These are phyloP conservation scores for Pseudorhiza aurosa DNA, from an alignment of 30 jellyfish, hydroid and myxozoan species.

Conservation along the genomic window DNA sequence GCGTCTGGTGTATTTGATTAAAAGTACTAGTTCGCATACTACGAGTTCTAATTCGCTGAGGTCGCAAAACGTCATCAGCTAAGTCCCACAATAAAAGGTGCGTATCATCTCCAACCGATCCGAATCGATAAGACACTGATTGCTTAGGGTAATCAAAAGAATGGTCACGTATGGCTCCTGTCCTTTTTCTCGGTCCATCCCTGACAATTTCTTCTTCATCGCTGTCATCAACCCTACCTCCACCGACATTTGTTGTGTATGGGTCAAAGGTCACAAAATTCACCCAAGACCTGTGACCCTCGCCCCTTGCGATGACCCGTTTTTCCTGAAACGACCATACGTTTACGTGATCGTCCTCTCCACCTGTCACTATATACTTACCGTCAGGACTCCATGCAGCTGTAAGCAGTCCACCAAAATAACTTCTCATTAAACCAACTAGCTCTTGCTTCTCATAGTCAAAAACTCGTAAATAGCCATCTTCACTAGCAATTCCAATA, in stretches of 20 bases:
- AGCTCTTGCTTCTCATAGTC: slow-evolving; percentile 90
- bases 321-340: slow-evolving; percentile 95
- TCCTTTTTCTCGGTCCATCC: slow-evolving; percentile 18
- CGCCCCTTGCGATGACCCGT: slow-evolving; percentile 94
- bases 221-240: slow-evolving; percentile 60
- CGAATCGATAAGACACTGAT: slow-evolving; percentile 80
- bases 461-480: slow-evolving; percentile 91
- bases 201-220: slow-evolving; percentile 83
- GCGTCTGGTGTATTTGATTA: slow-evolving; percentile 50
- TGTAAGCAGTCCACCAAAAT: slow-evolving; percentile 92
- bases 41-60: slow-evolving; percentile 86
- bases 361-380: slow-evolving; percentile 90
- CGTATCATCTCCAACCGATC: slow-evolving; percentile 98
- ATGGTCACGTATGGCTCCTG: slow-evolving; percentile 43
- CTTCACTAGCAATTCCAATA: slow-evolving; percentile 85
- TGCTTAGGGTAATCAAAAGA: slow-evolving; percentile 35
- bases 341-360: slow-evolving; percentile 95
- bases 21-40: slow-evolving; percentile 80
- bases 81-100: slow-evolving; percentile 92
- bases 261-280: slow-evolving; percentile 94
- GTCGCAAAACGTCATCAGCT: slow-evolving; percentile 86
- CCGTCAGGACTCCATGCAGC: slow-evolving; percentile 99
- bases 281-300: slow-evolving; percentile 98
- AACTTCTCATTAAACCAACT: slow-evolving; percentile 85
- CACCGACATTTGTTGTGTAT: slow-evolving; percentile 80